Evolutionary conservation across 2,113 vertebrate genomes (phyloP), one percentile per base, ranked within the genome.

Genomic region (Motacilla tschutschensis): DNA sequence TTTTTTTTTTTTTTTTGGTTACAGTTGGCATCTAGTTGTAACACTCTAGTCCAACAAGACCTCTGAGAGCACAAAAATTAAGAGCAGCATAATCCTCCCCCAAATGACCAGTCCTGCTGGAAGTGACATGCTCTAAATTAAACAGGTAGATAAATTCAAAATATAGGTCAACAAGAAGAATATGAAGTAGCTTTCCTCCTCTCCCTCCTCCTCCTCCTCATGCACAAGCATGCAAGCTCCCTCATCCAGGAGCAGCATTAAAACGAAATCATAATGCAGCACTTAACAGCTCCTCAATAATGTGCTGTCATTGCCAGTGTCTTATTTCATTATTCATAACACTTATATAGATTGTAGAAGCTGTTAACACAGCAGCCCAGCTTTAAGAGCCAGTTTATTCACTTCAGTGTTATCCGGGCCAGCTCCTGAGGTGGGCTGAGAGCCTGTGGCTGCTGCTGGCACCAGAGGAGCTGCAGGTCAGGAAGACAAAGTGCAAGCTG

Each of bases 271-370:
- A 83, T 92, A 95, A 93, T 72, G 79, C 67, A 89, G 64, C 83
- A 94, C 81, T 94, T 93, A 89, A 60, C 66, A 93, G 85, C 78
- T 79, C 91, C 88, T 95, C 87, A 78, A 74, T 79, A 91, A 95
- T 50, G 31, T 57, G 71, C 73, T 88, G 85, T 92, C 81, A 86
- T 77, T 41, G 60, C 70, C 67, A 48, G n/a, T 35, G 78, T 87
- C 88, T 89, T 85, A 48, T 47, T 90, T 94, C 83, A 87, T 92
- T 91, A 85, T 85, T 95, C 69, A 64, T 90, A 92, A 93, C 57
- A 73, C 84, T 87, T 87, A 69, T 9, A 65, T 19, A 91, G 85
- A 92, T 31, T 62, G 73, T 36, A 84, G 88, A 88, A 94, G 73
- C 81, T 87, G 81, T 83, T 92, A 88, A 65, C n/a, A 84, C 75